Percentiles rank a stretch among this genome's conserved stretches.
phyloP scores from a whole-genome alignment of 2,797 vertebrate species.

The Falco peregrinus region DNA sequence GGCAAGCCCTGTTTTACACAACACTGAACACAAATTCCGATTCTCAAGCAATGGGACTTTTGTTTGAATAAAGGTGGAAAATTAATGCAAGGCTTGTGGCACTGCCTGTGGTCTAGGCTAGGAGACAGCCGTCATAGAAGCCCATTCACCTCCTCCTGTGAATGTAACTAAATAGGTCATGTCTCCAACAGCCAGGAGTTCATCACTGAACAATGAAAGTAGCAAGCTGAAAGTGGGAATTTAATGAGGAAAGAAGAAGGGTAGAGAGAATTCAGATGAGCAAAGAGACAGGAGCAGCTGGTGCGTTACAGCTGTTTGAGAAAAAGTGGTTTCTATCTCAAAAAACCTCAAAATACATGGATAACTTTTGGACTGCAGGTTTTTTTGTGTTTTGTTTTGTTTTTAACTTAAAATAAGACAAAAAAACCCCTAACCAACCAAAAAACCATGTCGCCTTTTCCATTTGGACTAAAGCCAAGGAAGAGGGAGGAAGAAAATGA shows the following conservation, averaged over 20 bases:
- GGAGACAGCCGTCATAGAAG: background rate
- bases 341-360: background rate
- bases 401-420: background rate
- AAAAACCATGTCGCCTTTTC: background rate
- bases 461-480: background rate
- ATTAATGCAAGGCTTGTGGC: background rate
- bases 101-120: background rate
- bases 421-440: background rate
- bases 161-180: background rate
- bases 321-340: background rate
- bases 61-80: background rate
- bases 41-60: background rate
- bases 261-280: background rate
- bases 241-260: background rate
- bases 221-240: background rate
- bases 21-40: background rate
- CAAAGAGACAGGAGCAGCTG: background rate
- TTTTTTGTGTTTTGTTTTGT: background rate
- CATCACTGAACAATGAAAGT: background rate
- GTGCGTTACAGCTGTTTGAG: slow-evolving; percentile 19
- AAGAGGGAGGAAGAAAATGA: background rate
- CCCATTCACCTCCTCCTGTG: background rate
- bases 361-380: background rate
- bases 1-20: background rate
- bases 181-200: background rate